Evolutionary conservation across 1,140 invertebrate species (phyloP), one percentile per base, ranked within the genome.

Genomic region (Drosophila fuyamai): DNA sequence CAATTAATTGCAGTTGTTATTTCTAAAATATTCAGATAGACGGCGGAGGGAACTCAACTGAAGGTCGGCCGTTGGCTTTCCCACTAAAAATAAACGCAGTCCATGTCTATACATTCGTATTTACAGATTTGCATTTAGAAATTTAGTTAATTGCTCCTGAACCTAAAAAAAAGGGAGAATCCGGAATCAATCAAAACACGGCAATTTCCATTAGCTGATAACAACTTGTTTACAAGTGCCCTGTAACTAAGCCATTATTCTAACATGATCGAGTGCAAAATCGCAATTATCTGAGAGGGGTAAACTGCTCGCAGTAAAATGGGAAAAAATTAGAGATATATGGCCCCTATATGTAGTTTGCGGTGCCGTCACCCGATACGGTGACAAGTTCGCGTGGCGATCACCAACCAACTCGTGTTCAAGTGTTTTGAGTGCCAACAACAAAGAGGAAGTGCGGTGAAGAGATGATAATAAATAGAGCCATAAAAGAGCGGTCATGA

Each of bases 41-140:
- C 35, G 38, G 23, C 18, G 35, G 32, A 40, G 35, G 32, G 29
- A 55, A 36, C 23, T 41, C 14, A 16, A 36, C 36, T 71, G 68
- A 72, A 71, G 68, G 68, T 72, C 68, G 68, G 68, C 4, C 68
- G 57, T 72, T 72, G 65, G 67, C 67, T 41, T 50, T 41, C 32
- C 44, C 66, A 58, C 67, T 71, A 57, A 58, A 71, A 71, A 71
- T 50, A 71, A 71, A 29, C 14, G 9, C 29, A 46, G 41, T 46
- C 58, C 27, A 44, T 4, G 41, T 46, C 46, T 36, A 46, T 8
- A 46, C 0, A 48, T 48, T 48, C 32, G 36, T 40, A 41, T 71
- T 71, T 63, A 44, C 29, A 41, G 6, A 27, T 63, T 44, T 44
- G 56, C 40, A 44, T 63, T 60, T 62, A 57, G 51, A 61, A 65